A percentile compares a stretch with the other conserved stretches of the same genome.
These are phyloP conservation scores for Chironomus striatipennis DNA, from an alignment of 1,140 invertebrate genomes.

Conservation along the genomic window DNA sequence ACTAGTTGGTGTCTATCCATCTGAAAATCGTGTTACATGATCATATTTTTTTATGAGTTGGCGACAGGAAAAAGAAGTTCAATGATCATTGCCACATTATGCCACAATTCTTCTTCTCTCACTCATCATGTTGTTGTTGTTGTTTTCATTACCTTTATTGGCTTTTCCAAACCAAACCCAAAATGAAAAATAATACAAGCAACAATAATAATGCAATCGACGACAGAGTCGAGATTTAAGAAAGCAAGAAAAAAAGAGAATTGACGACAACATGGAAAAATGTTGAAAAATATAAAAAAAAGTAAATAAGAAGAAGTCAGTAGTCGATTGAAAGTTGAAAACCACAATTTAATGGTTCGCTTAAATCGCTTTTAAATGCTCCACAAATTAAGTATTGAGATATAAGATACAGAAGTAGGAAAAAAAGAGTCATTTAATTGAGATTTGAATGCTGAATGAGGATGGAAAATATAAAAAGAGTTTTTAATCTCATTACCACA, in stretches of 20 bases:
- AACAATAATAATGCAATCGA: background rate
- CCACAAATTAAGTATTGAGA: no score
- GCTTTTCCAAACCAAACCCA: background rate
- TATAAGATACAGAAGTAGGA: no score
- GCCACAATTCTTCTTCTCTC: background rate
- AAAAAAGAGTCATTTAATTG: no score
- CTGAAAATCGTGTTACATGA: background rate
- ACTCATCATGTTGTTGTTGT: background rate
- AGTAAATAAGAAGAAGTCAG: background rate
- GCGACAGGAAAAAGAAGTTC: background rate
- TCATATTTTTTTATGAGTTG: background rate
- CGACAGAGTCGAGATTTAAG: background rate
- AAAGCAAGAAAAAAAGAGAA: background rate
- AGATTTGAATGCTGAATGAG: no score
- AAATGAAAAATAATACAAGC: background rate
- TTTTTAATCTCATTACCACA: constrained; percentile 1
- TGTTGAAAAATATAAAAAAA: background rate
- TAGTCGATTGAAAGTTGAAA: constrained; percentile 15
- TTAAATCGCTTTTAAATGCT: no score
- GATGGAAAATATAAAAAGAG: no score
- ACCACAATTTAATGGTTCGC: constrained; percentile 1
- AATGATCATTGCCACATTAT: background rate
- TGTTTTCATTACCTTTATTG: background rate
- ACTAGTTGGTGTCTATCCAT: no score
- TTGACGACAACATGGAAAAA: constrained; percentile 1